Percentiles rank a stretch among this genome's conserved stretches.
Evolutionary conservation across 2,113 vertebrate genomes (phyloP).

Genomic region (Lota lota): DNA sequence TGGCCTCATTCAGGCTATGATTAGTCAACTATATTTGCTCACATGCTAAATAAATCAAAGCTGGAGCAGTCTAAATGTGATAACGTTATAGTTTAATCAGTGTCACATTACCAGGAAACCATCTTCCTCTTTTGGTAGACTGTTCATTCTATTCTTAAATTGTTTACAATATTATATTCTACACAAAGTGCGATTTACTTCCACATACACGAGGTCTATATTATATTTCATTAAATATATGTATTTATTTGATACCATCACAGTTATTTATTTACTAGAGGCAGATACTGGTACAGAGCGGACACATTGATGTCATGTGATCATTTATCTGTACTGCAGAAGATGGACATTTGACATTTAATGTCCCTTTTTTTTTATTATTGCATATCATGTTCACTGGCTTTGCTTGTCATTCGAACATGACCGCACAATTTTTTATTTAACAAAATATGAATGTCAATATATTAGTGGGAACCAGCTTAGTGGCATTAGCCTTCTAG

Average conservation of each 20-base stretch:
- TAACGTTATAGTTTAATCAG: conserved; percentile 1
- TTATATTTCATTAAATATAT: background rate
- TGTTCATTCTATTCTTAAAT: conserved; percentile 10
- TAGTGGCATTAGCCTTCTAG: conserved; percentile 37
- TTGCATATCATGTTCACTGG: too few relatives aligned
- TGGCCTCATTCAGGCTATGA: too few relatives aligned
- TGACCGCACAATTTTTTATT: background rate
- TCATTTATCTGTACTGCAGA: background rate
- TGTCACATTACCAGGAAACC: background rate
- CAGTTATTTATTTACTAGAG: background rate
- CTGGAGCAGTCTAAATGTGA: background rate
- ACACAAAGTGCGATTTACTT: too few relatives aligned
- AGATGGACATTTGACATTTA: too few relatives aligned
- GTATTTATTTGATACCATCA: background rate
- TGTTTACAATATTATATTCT: background rate
- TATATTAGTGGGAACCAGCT: conserved; percentile 18
- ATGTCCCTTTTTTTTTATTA: too few relatives aligned
- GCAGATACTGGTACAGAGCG: too few relatives aligned
- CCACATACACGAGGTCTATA: too few relatives aligned
- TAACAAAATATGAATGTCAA: background rate
- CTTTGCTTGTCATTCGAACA: background rate
- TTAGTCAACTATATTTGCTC: too few relatives aligned
- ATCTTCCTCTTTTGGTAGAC: conserved; percentile 31
- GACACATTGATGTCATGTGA: background rate
- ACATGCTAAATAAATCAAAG: too few relatives aligned